Evolutionary conservation across 2,797 vertebrate species (phyloP), one percentile per base, ranked within the genome.

Genomic region (Acanthiza pusilla): DNA sequence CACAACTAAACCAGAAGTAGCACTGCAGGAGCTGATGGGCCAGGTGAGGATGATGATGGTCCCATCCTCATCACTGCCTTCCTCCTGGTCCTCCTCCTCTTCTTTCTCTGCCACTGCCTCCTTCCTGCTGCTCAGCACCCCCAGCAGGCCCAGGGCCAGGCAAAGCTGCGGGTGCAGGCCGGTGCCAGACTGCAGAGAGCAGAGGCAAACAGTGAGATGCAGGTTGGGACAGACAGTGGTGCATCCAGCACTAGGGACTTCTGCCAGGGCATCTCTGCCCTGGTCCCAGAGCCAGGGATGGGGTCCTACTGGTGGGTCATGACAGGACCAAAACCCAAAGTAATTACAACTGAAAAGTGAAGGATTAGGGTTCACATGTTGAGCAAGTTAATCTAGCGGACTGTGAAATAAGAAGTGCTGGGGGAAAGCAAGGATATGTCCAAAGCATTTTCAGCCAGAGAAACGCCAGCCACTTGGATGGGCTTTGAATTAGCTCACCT

Each of bases 11-110:
- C 25, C 53, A 40, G 47, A 40, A n/a, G 16, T 18, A n/a, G n/a
- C 5, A 15, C 40, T 14, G n/a, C 45, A 73, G 45, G 54, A 68
- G 13, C 54, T 0, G 0, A 20, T 22, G n/a, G n/a, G 8, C 19
- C 45, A 50, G 42, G 36, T 34, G 32, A 77, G 30, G 50, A 48
- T 70, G 34, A 63, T 25, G 36, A 14, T 43, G 27, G 18, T 57
- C 32, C 36, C 50, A 50, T 27, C 15, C 32, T 57, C 32, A 65
- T 36, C 26, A 5, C 36, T 42, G 16, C 27, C 43, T 43, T 60
- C 20, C 23, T 65, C 38, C 19, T 51, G 43, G 9, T 65, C 19
- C 18, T 72, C 51, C 22, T 78, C 25, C 42, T 70, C 50, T 50
- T 71, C 43, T 51, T 72, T 8, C 23, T 80, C 38, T 20, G 29